Evolutionary conservation across 2,797 vertebrate genomes (phyloP).

Genomic region (Molossus molossus): DNA sequence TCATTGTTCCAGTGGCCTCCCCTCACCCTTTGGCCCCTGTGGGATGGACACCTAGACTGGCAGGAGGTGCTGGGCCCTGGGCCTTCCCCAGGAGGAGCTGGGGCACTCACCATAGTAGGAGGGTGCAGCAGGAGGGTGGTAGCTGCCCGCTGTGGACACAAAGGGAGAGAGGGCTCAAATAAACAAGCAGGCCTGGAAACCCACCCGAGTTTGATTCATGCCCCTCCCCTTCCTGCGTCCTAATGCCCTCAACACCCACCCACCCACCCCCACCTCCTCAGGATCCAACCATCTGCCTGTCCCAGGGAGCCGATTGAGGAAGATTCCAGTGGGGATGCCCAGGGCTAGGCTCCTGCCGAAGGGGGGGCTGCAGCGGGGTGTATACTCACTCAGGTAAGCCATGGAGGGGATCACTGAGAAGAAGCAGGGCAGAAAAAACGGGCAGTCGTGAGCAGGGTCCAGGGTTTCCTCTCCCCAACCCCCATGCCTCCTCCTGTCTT

Average conservation of each 20-base stretch:
- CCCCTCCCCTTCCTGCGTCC: neutral
- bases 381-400: constrained; percentile 71
- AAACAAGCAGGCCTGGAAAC: neutral
- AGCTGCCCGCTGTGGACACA: constrained; percentile 7
- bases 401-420: neutral
- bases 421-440: neutral
- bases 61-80: neutral
- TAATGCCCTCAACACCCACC: too few relatives aligned
- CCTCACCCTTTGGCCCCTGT: neutral
- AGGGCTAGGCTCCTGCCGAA: neutral
- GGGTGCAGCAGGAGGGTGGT: constrained; percentile 36
- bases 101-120: constrained; percentile 81
- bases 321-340: fast-evolving
- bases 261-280: neutral
- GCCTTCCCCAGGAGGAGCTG: neutral
- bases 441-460: neutral
- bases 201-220: neutral
- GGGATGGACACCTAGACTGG: neutral
- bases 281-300: neutral
- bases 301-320: neutral
- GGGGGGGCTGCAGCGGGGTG: fast-evolving
- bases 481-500: neutral
- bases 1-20: neutral
- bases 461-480: neutral
- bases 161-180: neutral